A percentile compares a stretch with the other conserved stretches of the same genome.
Evolutionary conservation across 2,113 vertebrate genomes (phyloP).

Genomic region (Falco punctatus): DNA sequence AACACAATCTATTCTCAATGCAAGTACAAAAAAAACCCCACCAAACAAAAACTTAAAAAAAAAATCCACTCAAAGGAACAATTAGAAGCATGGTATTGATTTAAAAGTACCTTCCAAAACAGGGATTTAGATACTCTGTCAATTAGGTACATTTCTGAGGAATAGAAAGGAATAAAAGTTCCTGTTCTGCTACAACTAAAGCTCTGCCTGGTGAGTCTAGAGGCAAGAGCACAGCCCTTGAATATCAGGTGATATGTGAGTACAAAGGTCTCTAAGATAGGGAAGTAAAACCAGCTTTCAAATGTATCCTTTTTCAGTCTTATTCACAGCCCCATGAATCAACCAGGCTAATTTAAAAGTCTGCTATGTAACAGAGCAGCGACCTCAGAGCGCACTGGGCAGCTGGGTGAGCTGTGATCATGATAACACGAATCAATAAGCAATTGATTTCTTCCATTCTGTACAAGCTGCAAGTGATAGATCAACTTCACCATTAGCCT

Average conservation of each 20-base stretch:
- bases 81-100: not conserved
- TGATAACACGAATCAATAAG: slow-evolving; percentile 26
- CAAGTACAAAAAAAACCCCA: not conserved
- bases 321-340: not conserved
- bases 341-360: not conserved
- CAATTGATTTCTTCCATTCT: slow-evolving; percentile 40
- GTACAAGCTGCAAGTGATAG: not conserved
- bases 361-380: not conserved
- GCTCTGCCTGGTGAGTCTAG: not conserved
- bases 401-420: not conserved
- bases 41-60: not conserved
- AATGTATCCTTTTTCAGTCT: not conserved
- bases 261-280: not conserved
- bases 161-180: not conserved
- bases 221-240: not conserved
- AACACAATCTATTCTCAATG: not conserved
- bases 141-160: not conserved
- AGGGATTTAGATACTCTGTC: not conserved
- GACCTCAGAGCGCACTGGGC: fast-evolving
- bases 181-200: not conserved
- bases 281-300: not conserved
- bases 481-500: slow-evolving; percentile 1
- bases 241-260: fast-evolving
- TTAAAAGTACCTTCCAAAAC: not conserved
- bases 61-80: not conserved